A percentile compares a stretch with the other conserved stretches of the same genome.
Evolutionary conservation across 2,113 vertebrate species (phyloP).

Genomic region (Nyctibius bracteatus): DNA sequence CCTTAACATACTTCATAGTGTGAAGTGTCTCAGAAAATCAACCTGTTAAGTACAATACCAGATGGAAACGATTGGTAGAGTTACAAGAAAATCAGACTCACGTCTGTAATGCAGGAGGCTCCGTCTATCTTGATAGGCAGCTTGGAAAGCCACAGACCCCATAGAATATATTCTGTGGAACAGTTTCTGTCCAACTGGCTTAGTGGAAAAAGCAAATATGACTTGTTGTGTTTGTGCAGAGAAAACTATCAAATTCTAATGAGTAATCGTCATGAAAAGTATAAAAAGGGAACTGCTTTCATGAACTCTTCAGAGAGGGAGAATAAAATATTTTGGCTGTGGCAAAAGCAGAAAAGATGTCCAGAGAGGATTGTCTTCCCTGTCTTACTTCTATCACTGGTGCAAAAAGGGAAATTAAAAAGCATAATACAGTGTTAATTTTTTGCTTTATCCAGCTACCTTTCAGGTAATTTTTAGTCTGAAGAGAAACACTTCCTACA

Average conservation of each 20-base stretch:
- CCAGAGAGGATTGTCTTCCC: neutral
- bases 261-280: neutral
- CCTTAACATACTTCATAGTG: constrained; percentile 39
- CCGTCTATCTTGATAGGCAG: constrained; percentile 12
- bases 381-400: neutral
- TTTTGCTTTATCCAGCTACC: neutral
- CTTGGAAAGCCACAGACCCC: constrained; percentile 3
- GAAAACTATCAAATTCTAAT: neutral
- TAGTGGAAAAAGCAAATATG: neutral
- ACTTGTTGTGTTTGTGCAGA: neutral
- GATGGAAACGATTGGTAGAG: constrained; percentile 41
- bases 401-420: neutral
- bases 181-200: neutral
- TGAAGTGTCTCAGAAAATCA: constrained; percentile 56
- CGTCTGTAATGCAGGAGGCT: constrained; percentile 9
- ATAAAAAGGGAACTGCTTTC: neutral
- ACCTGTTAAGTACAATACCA: constrained; percentile 62
- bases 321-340: neutral
- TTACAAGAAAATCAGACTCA: constrained; percentile 39
- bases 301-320: neutral
- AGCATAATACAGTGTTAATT: neutral
- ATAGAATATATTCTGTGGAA: neutral
- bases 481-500: neutral
- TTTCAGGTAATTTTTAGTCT: constrained; percentile 19
- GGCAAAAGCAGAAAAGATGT: neutral